Evolutionary conservation across 2,113 vertebrate genomes (phyloP).

Genomic region (Mystacornis crossleyi): DNA sequence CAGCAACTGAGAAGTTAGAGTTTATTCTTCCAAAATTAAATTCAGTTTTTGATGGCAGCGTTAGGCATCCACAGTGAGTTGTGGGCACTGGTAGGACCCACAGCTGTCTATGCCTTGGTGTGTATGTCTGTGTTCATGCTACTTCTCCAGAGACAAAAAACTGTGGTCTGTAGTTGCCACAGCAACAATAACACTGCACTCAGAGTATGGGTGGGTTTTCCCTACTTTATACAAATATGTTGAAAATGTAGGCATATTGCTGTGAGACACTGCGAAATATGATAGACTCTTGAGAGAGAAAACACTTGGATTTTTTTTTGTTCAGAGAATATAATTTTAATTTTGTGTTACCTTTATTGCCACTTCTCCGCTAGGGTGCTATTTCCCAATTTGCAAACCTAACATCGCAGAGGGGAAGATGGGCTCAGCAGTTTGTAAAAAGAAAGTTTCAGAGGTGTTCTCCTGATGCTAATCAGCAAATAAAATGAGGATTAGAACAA

Average conservation of each 20-base stretch:
- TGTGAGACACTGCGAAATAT: neutral
- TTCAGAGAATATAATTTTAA: neutral
- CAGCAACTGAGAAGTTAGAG: neutral
- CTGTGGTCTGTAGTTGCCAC: conserved; percentile 8
- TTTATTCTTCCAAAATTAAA: neutral
- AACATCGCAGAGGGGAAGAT: neutral
- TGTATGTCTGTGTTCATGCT: neutral
- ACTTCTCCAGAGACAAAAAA: neutral
- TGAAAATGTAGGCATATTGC: neutral
- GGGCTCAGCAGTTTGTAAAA: neutral
- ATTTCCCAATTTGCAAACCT: neutral
- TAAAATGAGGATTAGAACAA: neutral
- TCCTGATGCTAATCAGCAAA: neutral
- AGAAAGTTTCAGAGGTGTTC: neutral
- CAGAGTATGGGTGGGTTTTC: neutral
- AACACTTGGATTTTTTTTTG: neutral
- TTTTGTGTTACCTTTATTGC: neutral
- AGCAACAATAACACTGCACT: conserved; percentile 15
- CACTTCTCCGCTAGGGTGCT: neutral
- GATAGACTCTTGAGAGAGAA: neutral
- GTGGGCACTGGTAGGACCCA: neutral
- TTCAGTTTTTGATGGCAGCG: neutral
- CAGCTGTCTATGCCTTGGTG: neutral
- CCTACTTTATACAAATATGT: neutral
- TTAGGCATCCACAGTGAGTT: neutral